Evolutionary conservation across 2,888 invertebrate genomes (phyloP), one percentile per base, ranked within the genome.

Genomic region (Drosophila atripex): DNA sequence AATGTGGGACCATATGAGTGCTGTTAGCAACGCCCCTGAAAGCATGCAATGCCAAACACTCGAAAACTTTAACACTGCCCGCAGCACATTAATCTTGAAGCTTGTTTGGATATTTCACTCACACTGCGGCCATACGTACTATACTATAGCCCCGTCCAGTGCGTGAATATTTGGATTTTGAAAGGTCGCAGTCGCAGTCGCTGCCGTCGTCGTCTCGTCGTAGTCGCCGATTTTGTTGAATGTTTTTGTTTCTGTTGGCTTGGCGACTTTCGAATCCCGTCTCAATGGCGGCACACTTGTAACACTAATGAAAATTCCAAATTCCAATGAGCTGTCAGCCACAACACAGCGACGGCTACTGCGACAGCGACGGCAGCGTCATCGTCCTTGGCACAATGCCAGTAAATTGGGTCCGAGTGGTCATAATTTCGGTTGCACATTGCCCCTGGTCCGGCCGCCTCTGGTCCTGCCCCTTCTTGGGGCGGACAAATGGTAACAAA

Each of bases 301-400:
- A 82, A 82, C 74, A 78, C 82, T 85, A 78, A 84, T 87, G 84
- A 84, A 84, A 87, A 85, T 78, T 78, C 77, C 85, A 82, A 87
- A 85, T 85, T 85, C 82, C 85, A 80, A 75, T 82, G 76, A 78
- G 73, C 87, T 82, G 84, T 76, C 87, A 77, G 77, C 65, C 71
- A 39, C 74, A 69, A 61, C 50, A 45, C 47, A 63, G 51, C 75
- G 49, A 72, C 65, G 63, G 63, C 66, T 65, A 68, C 52, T 75
- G 49, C 79, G 43, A 43, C 43, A 18, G 43, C 11, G 18, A 43
- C 43, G 43, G 21, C 43, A 21, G 21, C 68, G 71, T 65, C 70
- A 71, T 65, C 52, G 83, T 49, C 86, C 83, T 84, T 84, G 84
- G 84, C 87, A 70, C 43, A 51, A 54, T 70, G 84, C 87, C 84